These are phyloP conservation scores for Crypturellus tataupa DNA, from an alignment of 2,797 vertebrate species.

Conservation along the genomic window DNA sequence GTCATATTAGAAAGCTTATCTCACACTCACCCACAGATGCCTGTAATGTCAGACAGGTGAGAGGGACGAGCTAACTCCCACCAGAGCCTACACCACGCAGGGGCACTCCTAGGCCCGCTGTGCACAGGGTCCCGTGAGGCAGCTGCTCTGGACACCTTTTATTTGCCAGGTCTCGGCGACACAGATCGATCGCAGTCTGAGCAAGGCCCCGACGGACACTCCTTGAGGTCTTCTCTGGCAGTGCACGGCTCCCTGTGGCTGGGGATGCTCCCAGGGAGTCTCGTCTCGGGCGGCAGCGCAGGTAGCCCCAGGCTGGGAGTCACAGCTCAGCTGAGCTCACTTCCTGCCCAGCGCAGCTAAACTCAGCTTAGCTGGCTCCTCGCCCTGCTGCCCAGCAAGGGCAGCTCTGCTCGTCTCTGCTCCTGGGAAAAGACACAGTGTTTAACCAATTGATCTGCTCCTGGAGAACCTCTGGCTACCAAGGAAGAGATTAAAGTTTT, in stretches of 20 bases:
- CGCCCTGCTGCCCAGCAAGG: conserved; percentile 67
- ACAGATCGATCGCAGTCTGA: background rate
- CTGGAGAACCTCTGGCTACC: background rate
- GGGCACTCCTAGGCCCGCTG: background rate
- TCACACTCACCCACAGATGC: background rate
- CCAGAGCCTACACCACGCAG: background rate
- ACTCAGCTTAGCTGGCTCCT: conserved; percentile 52
- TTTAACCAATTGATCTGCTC: background rate
- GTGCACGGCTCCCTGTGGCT: background rate
- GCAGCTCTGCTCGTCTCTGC: background rate
- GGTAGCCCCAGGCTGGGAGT: background rate
- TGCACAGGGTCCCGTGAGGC: background rate
- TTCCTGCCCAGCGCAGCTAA: conserved; percentile 29
- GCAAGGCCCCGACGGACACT: background rate
- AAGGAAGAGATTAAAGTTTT: conserved; percentile 1
- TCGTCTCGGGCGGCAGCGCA: background rate
- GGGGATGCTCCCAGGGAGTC: background rate
- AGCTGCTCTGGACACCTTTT: background rate
- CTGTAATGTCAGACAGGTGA: background rate
- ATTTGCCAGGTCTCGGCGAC: background rate
- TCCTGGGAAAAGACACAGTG: background rate
- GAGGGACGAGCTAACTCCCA: background rate
- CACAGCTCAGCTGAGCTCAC: conserved; percentile 13
- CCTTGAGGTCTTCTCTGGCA: background rate
- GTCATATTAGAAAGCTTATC: background rate